Evolutionary conservation across 2,113 vertebrate genomes (phyloP).

Genomic region (Octodon degus): DNA sequence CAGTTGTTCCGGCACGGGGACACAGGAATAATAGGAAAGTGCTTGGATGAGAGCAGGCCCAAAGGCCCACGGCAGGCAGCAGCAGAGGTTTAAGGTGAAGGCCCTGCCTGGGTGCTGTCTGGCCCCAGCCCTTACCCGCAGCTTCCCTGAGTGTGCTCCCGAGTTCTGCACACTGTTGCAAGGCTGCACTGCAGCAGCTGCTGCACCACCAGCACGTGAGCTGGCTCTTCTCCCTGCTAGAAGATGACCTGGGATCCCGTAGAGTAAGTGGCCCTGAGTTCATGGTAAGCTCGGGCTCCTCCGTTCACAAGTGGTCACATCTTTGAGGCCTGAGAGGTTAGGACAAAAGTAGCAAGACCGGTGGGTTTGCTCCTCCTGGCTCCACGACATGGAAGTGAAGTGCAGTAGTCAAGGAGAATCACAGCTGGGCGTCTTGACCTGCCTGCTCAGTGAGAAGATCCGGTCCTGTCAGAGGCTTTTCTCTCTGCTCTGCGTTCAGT

Average conservation of each 20-base stretch:
- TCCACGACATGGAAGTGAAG: neutral
- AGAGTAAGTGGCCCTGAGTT: neutral
- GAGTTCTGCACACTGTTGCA: neutral
- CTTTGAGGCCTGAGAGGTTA: neutral
- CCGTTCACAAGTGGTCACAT: neutral
- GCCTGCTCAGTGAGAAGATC: neutral
- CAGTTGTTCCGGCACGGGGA: neutral
- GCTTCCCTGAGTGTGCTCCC: neutral
- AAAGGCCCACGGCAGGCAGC: neutral
- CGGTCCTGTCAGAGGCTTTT: neutral
- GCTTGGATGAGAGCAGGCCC: neutral
- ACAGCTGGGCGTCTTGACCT: neutral
- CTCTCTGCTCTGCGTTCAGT: neutral
- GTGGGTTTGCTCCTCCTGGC: neutral
- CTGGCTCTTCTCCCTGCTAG: too few species aligned
- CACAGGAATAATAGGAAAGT: neutral
- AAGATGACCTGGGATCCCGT: neutral
- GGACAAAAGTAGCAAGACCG: neutral
- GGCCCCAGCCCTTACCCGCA: neutral
- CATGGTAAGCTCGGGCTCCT: neutral
- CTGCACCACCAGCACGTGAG: accelerated
- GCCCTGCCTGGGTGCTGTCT: neutral
- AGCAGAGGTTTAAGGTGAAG: neutral
- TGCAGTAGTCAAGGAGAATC: neutral
- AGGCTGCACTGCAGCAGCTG: neutral